Conservation (phyloP, 2,113 vertebrate species). For the Kryptolebias marmoratus region DNA sequence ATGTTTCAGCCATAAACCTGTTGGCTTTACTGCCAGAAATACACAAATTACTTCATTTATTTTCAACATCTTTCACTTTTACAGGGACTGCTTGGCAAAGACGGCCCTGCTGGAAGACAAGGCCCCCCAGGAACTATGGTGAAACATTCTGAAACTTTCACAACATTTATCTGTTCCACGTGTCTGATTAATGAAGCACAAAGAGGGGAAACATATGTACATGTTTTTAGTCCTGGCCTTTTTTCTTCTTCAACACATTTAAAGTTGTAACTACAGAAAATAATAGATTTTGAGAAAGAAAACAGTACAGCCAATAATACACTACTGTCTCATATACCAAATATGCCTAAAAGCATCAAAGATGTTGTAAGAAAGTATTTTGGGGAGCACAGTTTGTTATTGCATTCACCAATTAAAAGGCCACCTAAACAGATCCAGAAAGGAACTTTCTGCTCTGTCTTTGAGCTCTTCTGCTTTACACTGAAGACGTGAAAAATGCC, state of each 20-base stretch:
- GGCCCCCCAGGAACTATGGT: constrained; percentile 90
- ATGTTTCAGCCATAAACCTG: too few species aligned
- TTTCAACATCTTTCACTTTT: background rate
- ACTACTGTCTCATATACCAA: too few species aligned
- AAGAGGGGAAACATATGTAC: background rate
- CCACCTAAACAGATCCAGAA: background rate
- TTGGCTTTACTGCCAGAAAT: too few species aligned
- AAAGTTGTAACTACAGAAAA: background rate
- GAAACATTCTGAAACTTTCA: constrained; percentile 56
- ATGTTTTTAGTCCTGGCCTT: background rate
- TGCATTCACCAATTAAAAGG: too few species aligned
- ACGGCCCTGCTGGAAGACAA: constrained; percentile 87
- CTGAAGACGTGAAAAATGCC: too few species aligned
- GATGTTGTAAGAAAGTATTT: background rate
- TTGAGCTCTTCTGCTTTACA: too few species aligned
- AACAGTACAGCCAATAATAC: too few species aligned
- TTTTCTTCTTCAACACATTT: background rate
- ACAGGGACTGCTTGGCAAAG: constrained; percentile 91
- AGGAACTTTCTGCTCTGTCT: background rate
- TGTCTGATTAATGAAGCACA: background rate
- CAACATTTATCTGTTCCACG: background rate
- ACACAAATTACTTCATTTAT: background rate
- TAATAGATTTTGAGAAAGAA: fast-evolving
- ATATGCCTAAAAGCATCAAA: too few species aligned
- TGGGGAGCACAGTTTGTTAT: too few species aligned